Conservation (phyloP, 2,797 vertebrate genomes). For the Pangasius djambal region DNA sequence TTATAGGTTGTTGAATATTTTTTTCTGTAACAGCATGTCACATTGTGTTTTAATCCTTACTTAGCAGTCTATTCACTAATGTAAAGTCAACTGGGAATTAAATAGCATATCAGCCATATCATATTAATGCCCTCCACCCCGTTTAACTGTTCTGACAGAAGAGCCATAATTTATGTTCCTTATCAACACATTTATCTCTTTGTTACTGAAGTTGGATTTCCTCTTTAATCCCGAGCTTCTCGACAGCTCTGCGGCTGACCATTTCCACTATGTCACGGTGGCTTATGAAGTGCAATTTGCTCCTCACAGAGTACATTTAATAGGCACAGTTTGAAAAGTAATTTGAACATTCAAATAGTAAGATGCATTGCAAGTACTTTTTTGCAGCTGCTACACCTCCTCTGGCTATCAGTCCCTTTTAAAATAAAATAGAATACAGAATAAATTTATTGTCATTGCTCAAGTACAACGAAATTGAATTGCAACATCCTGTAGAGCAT, state of each 20-base stretch:
- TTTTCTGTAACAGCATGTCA: not conserved
- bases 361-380: not conserved
- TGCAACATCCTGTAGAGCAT: too few relatives aligned
- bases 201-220: not conserved
- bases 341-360: conserved; percentile 13
- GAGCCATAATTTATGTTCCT: not conserved
- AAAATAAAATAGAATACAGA: not conserved
- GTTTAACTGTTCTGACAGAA: not conserved
- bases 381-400: not conserved
- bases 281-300: not conserved
- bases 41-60: not conserved
- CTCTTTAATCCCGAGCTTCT: not conserved
- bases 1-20: not conserved
- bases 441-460: not conserved
- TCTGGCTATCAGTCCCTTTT: too few relatives aligned
- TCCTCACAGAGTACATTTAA: not conserved
- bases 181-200: not conserved
- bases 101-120: not conserved
- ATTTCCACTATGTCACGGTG: not conserved
- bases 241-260: not conserved
- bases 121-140: not conserved
- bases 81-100: not conserved
- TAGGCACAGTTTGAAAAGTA: conserved; percentile 6
- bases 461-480: not conserved
- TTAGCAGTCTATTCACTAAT: not conserved